A percentile compares a stretch with the other conserved stretches of the same genome.
Conservation (phyloP, 2,888 invertebrate species). For the Melinopterus prodromus region DNA sequence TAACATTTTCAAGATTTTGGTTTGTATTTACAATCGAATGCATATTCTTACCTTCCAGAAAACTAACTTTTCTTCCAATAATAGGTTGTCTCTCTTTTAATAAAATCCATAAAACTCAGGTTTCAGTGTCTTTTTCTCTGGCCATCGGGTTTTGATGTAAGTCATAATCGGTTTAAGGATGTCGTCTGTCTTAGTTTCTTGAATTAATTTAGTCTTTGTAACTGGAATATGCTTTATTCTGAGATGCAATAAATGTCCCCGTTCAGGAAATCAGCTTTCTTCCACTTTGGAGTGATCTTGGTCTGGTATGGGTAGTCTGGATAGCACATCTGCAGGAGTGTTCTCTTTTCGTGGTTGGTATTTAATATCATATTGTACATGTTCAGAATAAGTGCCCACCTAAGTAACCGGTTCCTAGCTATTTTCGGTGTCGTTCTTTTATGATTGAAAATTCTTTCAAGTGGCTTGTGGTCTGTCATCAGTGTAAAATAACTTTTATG, state of each 20-base stretch:
- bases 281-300: slow-evolving; percentile 11
- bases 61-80: slow-evolving; percentile 34
- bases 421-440: slow-evolving; percentile 30
- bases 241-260: slow-evolving; percentile 5
- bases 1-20: slow-evolving; percentile 30
- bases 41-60: too few species aligned
- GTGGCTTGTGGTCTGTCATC: slow-evolving; percentile 34
- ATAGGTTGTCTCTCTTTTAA: slow-evolving; percentile 42
- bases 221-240: too few species aligned
- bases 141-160: too few species aligned
- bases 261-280: slow-evolving; percentile 24
- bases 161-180: not conserved
- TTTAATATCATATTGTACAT: slow-evolving; percentile 31
- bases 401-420: slow-evolving; percentile 23
- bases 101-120: slow-evolving; percentile 34
- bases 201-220: too few species aligned
- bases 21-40: too few species aligned
- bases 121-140: not conserved
- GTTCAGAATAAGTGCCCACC: slow-evolving; percentile 30
- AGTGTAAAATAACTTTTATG: slow-evolving; percentile 29
- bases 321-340: slow-evolving; percentile 31
- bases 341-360: slow-evolving; percentile 33
- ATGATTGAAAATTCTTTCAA: slow-evolving; percentile 30
- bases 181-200: slow-evolving; percentile 18
- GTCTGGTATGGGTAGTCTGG: slow-evolving; percentile 27